These are phyloP conservation scores for Morone chrysops DNA, from an alignment of 2,113 vertebrate species.

Conservation along the genomic window DNA sequence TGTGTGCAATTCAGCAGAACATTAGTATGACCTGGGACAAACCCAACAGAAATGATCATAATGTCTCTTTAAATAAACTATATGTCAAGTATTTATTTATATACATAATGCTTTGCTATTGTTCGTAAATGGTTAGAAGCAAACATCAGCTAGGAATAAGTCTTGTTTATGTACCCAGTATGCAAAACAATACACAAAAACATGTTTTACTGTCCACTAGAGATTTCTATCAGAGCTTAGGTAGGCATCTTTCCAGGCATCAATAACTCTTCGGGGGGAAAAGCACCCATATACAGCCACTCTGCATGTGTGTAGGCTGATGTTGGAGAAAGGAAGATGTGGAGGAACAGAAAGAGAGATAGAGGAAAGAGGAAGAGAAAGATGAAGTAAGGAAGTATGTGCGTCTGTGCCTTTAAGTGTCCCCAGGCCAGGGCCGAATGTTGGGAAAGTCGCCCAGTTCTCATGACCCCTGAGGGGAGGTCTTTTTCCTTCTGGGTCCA, in stretches of 20 bases:
- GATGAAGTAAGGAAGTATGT: constrained; percentile 21
- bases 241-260: constrained; percentile 8
- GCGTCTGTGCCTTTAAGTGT: constrained; percentile 78
- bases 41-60: constrained; percentile 23
- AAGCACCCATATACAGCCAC: constrained; percentile 12
- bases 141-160: constrained; percentile 54
- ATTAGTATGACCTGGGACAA: constrained; percentile 33
- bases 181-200: constrained; percentile 52
- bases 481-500: constrained; percentile 73
- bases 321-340: background rate
- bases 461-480: constrained; percentile 87
- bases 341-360: constrained; percentile 22
- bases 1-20: constrained; percentile 26
- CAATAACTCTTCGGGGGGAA: constrained; percentile 32
- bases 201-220: constrained; percentile 50
- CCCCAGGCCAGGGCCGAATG: constrained; percentile 60
- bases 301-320: background rate
- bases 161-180: constrained; percentile 36
- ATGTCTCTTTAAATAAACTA: constrained; percentile 35
- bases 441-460: constrained; percentile 90
- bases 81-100: constrained; percentile 21
- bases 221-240: constrained; percentile 39
- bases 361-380: constrained; percentile 12
- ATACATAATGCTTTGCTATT: constrained; percentile 15
- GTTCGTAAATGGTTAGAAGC: constrained; percentile 18